Percentiles rank a stretch among this genome's conserved stretches.
These are phyloP conservation scores for Antheraea mylitta DNA, from an alignment of 1,140 invertebrate genomes.

Conservation along the genomic window DNA sequence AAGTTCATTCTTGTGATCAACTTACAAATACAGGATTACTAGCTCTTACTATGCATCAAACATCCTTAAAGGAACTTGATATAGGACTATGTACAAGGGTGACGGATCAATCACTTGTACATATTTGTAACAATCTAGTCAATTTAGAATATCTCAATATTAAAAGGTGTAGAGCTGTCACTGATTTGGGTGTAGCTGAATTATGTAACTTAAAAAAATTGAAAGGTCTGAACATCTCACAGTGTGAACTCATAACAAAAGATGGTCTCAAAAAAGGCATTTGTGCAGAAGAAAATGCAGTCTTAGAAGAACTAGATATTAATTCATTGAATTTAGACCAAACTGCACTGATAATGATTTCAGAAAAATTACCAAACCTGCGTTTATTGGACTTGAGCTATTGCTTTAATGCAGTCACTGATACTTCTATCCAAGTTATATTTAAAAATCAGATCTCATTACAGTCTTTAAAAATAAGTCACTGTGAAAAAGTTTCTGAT, in stretches of 20 bases:
- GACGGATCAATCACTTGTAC: slow-evolving; percentile 80
- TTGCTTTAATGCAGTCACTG: slow-evolving; percentile 84
- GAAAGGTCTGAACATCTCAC: slow-evolving; percentile 82
- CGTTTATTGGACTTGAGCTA: slow-evolving; percentile 82
- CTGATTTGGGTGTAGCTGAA: slow-evolving; percentile 79
- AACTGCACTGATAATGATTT: slow-evolving; percentile 78
- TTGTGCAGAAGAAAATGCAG: slow-evolving; percentile 67
- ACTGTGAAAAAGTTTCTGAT: slow-evolving; percentile 84
- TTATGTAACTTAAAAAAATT: slow-evolving; percentile 79
- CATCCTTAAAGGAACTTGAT: slow-evolving; percentile 80
- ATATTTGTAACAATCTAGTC: slow-evolving; percentile 79
- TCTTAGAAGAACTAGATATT: slow-evolving; percentile 79
- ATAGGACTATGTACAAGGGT: slow-evolving; percentile 82
- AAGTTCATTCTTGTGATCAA: slow-evolving; percentile 83
- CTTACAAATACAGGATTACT: slow-evolving; percentile 81
- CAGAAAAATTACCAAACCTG: slow-evolving; percentile 80
- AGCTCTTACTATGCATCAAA: slow-evolving; percentile 79
- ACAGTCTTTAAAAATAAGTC: slow-evolving; percentile 80
- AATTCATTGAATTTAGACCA: slow-evolving; percentile 82
- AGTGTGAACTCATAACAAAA: slow-evolving; percentile 82
- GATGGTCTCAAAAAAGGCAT: slow-evolving; percentile 81
- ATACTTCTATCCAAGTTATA: slow-evolving; percentile 82
- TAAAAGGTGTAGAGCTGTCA: slow-evolving; percentile 80
- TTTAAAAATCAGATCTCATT: slow-evolving; percentile 82
- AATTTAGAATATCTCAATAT: slow-evolving; percentile 80